Base-by-base conservation (phyloP, 1,140 invertebrate species). In the Cataglyphis hispanica region DNA sequence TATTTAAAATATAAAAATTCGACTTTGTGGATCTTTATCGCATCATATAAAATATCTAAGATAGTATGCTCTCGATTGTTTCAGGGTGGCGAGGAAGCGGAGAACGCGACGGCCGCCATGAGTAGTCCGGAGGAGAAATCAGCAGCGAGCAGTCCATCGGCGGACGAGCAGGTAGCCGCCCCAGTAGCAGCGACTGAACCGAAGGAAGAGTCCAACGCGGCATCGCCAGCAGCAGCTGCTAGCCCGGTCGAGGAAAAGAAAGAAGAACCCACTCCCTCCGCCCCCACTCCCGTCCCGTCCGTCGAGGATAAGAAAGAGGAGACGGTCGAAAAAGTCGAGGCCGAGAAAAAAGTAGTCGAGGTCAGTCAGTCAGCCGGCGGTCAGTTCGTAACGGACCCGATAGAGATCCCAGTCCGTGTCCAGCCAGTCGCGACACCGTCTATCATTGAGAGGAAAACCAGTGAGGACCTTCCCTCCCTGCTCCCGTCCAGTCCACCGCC, bases 391-490 rank as follows among this genome's bases (percentile, higher is more conserved):
- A n/a, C 88, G 85, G 88, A 76, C 31, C 88, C 89, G 86, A 70
- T 90, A 86, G 86, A 88, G 83, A 86, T 84, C 67, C 86, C 88
- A 75, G 69, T 90, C 83, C 89, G 74, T 67, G 83, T 90, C 77
- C 86, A 90, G 67, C 76, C 88, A 90, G 88, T 90, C 89, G 91
- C 90, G 86, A 90, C 93, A 92, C 90, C 94, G 92, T 94, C 94
- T 94, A 93, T 94, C 92, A 94, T 93, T 94, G 94, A 94, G 94
- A 95, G 93, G 93, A 94, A 94, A 94, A 93, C 94, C 94, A 94
- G 91, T 94, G 94, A 94, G 93, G 94, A 95, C 84, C 90, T 93
- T 90, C 92, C 93, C 72, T 93, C 94, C 92, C 88, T 91, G 78
- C 87, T 92, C 77, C 94, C 95, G 76, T 94, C 94, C 86, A 95